phyloP scores from a whole-genome alignment of 1,140 invertebrate species.

The Drosophila cardini region DNA sequence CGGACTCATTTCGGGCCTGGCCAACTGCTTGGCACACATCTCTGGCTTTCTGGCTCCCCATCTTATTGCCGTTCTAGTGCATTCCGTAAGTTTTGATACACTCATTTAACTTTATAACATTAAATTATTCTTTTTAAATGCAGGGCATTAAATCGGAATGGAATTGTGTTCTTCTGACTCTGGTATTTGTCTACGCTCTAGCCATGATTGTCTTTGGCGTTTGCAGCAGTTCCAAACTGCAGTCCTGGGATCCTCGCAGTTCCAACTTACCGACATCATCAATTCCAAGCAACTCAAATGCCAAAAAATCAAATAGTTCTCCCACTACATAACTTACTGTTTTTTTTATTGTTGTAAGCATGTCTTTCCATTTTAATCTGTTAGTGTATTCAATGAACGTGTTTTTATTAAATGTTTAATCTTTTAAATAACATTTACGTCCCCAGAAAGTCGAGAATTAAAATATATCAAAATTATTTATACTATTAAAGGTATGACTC shows the following conservation, averaged over 20 bases:
- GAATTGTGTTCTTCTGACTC: conserved; percentile 59
- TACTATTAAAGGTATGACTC: neutral
- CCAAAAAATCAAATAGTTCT: neutral
- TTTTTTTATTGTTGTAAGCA: neutral
- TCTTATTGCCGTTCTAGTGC: conserved; percentile 55
- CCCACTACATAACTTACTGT: neutral
- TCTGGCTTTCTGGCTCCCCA: conserved; percentile 72
- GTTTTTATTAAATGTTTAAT: neutral
- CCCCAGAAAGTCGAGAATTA: neutral
- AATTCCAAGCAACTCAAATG: neutral
- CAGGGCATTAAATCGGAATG: conserved; percentile 75
- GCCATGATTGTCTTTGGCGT: conserved; percentile 59
- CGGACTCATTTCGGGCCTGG: conserved; percentile 67
- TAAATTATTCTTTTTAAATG: neutral
- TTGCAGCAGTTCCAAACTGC: conserved; percentile 63
- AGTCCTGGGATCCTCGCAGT: conserved; percentile 66
- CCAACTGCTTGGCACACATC: conserved; percentile 65
- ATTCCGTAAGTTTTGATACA: conserved; percentile 48
- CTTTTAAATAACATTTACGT: neutral
- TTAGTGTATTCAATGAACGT: neutral
- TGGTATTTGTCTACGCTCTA: conserved; percentile 53
- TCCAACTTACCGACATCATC: neutral
- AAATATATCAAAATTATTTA: neutral
- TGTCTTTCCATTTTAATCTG: neutral
- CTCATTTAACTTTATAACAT: neutral